These are phyloP conservation scores for Pseudococcus jackbeardsleyi DNA, from an alignment of 2,888 invertebrate species.

Conservation along the genomic window DNA sequence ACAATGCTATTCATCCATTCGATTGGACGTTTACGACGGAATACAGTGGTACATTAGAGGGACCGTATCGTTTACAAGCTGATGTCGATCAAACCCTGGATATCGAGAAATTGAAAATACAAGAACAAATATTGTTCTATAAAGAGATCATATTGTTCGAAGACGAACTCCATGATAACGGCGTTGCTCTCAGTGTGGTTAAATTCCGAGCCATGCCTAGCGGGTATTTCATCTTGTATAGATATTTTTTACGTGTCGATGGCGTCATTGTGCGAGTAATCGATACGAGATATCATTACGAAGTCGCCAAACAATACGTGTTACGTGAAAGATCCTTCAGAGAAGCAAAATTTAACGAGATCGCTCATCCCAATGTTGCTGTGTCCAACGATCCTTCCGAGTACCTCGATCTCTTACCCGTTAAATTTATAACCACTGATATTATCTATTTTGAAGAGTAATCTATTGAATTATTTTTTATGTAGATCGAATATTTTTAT, in stretches of 20 bases:
- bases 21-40: conserved; percentile 98
- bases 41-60: conserved; percentile 85
- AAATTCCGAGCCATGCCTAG: conserved; percentile 98
- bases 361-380: conserved; percentile 69
- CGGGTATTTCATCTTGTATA: conserved; percentile 89
- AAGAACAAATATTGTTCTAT: conserved; percentile 94
- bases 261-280: conserved; percentile 88
- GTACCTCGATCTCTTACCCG: conserved; percentile 59
- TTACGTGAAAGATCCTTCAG: conserved; percentile 86
- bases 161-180: conserved; percentile 98
- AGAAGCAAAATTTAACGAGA: conserved; percentile 80
- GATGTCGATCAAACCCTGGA: conserved; percentile 83
- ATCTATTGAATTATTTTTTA: background rate
- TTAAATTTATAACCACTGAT: conserved; percentile 57
- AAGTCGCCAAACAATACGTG: conserved; percentile 79
- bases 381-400: conserved; percentile 59
- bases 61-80: conserved; percentile 74
- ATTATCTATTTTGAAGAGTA: conserved; percentile 24
- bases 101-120: conserved; percentile 86
- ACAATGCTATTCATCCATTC: conserved; percentile 87
- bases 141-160: conserved; percentile 95
- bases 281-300: conserved; percentile 89
- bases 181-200: conserved; percentile 88
- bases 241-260: conserved; percentile 95
- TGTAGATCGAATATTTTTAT: conserved; percentile 20